These are phyloP conservation scores for Microtus montanus DNA, from an alignment of 2,113 vertebrate genomes.

Conservation along the genomic window DNA sequence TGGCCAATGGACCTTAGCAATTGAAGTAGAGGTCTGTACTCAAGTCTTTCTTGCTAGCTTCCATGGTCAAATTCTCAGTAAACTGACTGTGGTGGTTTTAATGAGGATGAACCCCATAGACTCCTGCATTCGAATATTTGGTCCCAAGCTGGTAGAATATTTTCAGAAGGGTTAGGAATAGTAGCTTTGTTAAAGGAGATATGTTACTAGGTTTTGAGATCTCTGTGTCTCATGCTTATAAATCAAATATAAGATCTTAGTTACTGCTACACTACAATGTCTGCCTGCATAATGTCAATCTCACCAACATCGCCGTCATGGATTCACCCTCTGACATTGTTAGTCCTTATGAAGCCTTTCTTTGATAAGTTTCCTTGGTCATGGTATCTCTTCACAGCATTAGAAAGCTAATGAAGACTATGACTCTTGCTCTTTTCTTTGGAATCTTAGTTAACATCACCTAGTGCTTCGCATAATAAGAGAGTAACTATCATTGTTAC, in stretches of 20 bases:
- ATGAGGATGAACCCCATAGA: neutral
- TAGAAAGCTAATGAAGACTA: neutral
- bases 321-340: neutral
- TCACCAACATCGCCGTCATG: neutral
- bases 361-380: neutral
- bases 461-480: neutral
- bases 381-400: neutral
- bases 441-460: neutral
- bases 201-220: neutral
- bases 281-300: neutral
- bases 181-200: neutral
- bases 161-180: neutral
- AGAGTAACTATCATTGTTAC: neutral
- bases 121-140: neutral
- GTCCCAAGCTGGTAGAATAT: neutral
- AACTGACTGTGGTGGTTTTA: too few relatives aligned
- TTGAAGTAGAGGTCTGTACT: too few relatives aligned
- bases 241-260: neutral
- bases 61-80: neutral
- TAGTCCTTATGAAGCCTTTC: neutral
- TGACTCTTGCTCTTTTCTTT: neutral
- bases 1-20: too few relatives aligned
- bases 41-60: neutral
- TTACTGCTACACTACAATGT: neutral
- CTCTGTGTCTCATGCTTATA: neutral